Evolutionary conservation across 2,888 invertebrate species (phyloP), one percentile per base, ranked within the genome.

Genomic region (Heliconius ethilla): DNA sequence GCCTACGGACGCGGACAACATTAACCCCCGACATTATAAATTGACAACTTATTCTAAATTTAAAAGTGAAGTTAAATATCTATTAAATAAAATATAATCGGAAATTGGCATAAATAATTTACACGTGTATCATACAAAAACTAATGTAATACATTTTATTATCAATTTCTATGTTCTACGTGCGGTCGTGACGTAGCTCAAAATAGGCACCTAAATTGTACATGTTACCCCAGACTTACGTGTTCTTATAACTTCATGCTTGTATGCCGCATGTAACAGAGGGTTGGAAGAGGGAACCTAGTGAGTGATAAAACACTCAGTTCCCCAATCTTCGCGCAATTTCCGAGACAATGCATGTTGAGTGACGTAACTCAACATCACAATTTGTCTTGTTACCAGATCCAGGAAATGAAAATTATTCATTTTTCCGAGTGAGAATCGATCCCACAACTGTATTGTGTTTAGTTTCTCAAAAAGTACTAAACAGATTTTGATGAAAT

Each of bases 71-170:
- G 13, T 40, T 15, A 25, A 40, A 69, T 25, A 40, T 40, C 15
- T 40, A 69, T 69, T 25, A 40, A 7, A 69, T 25, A 40, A 40
- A n/a, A 40, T n/a, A 40, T 40, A 40, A 37, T 37, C 37, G 66
- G 1, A 33, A 22, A 37, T 67, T 40, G 40, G 25, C 15, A 69
- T 15, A 25, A 25, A 25, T 40, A 69, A 15, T 40, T 45, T 69
- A 40, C 69, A 69, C 69, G 40, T 45, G 69, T 45, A 25, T 45
- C 69, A 25, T 25, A 69, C 25, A 69, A 69, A 69, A 69, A 69
- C 25, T 25, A 45, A 25, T 69, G 25, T 69, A 25, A 69, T 69
- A 25, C 15, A 25, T 45, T 45, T 63, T 15, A 27, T 27, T 63
- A 63, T 27, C 63, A 63, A 63, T 63, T 13, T 62, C 25, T 11